phyloP scores from a whole-genome alignment of 1,140 invertebrate species.

The Drosophila funebris region DNA sequence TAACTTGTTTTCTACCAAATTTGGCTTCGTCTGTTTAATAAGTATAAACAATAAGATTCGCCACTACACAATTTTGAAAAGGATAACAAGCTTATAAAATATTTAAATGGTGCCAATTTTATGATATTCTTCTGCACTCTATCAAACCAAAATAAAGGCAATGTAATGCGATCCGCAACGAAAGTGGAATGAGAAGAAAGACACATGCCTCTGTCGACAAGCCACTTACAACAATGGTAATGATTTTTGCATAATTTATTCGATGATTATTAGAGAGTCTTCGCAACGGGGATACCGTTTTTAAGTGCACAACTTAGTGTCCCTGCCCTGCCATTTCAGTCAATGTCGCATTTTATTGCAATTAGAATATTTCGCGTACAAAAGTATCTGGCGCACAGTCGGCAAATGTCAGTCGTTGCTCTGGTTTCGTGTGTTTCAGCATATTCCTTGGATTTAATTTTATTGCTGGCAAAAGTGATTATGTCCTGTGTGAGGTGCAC shows the following conservation, averaged over 20 bases:
- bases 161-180: conserved; percentile 60
- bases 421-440: conserved; percentile 34
- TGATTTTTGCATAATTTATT: conserved; percentile 81
- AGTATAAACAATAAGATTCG: background rate
- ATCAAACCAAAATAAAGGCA: conserved; percentile 20
- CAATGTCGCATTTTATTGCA: conserved; percentile 76
- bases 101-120: conserved; percentile 73
- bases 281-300: conserved; percentile 44
- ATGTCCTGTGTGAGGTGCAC: conserved; percentile 71
- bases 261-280: conserved; percentile 75
- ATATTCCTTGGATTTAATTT: conserved; percentile 79
- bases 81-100: conserved; percentile 58
- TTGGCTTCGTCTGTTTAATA: background rate
- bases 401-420: conserved; percentile 18
- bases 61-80: conserved; percentile 25
- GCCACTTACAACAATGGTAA: conserved; percentile 78
- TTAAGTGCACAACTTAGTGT: conserved; percentile 39
- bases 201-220: conserved; percentile 44
- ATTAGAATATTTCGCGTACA: conserved; percentile 69
- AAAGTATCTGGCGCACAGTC: background rate
- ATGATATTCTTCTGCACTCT: background rate
- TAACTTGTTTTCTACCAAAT: too few relatives aligned
- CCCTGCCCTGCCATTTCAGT: background rate
- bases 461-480: conserved; percentile 71
- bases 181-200: background rate